Conservation (phyloP, 2,113 vertebrate species). For the Leuciscus idus region DNA sequence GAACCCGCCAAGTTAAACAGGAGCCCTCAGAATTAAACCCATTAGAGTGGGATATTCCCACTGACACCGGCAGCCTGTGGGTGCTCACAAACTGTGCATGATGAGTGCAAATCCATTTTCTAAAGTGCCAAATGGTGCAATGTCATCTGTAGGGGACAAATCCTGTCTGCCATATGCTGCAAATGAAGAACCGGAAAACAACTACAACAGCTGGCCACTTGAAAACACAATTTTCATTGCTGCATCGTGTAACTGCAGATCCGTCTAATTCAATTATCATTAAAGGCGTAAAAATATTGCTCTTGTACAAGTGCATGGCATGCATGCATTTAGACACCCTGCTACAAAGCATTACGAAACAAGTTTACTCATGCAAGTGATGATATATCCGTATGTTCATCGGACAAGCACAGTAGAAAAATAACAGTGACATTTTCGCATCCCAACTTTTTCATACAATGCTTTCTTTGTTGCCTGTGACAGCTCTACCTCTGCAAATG, state of each 20-base stretch:
- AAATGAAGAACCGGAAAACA: slow-evolving; percentile 48
- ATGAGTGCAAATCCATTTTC: slow-evolving; percentile 46
- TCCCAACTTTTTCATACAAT: background rate
- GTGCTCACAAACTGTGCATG: slow-evolving; percentile 16
- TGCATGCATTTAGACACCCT: background rate
- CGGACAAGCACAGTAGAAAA: background rate
- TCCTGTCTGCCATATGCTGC: slow-evolving; percentile 55
- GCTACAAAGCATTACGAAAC: background rate
- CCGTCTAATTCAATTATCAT: slow-evolving; percentile 54
- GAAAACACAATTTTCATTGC: slow-evolving; percentile 51
- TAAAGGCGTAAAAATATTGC: slow-evolving; percentile 16
- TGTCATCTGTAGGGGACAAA: slow-evolving; percentile 59
- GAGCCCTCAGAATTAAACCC: slow-evolving; percentile 50
- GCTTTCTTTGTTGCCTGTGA: slow-evolving; percentile 58
- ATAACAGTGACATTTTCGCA: background rate
- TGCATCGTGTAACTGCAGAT: slow-evolving; percentile 43
- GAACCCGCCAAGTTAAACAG: slow-evolving; percentile 43
- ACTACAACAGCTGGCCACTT: slow-evolving; percentile 61
- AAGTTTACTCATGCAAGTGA: background rate
- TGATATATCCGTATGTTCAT: background rate
- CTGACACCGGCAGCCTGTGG: slow-evolving; percentile 38
- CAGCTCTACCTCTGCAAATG: slow-evolving; percentile 58
- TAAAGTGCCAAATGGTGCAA: slow-evolving; percentile 57
- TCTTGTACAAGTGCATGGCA: background rate
- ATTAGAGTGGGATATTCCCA: slow-evolving; percentile 43